Base-by-base conservation (phyloP, 2,113 vertebrate genomes). In the Sceloporus tristichus region DNA sequence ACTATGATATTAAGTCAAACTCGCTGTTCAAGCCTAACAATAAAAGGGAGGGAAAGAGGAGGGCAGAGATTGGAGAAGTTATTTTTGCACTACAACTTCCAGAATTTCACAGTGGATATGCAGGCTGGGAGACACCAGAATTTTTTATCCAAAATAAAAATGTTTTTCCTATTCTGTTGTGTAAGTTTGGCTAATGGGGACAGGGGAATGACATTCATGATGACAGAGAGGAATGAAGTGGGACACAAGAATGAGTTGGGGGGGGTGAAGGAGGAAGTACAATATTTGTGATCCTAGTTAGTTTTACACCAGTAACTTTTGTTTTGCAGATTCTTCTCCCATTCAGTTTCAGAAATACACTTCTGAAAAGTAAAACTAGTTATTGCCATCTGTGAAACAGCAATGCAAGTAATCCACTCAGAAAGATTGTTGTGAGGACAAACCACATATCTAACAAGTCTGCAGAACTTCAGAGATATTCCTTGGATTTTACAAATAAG, bases 401-500 rank as follows among this genome's bases (percentile, higher is more conserved):
- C 19, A 71, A 54, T 70, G 11, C 19, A 48, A 40, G 38, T 53
- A 21, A 48, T 62, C 13, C 21, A 53, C 25, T 7, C 18, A 10
- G 53, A 42, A 71, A 3, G 27, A 8, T 18, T 83, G 9, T 53
- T 71, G 1, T 53, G 27, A n/a, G 68, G 82, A n/a, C 66, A 70
- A 70, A 48, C 23, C 38, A 19, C 9, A 71, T 53, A 54, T 53
- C 2, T 5, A 56, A 68, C 11, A 11, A 1, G 29, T 16, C 66
- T 34, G 25, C 48, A 18, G 34, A 70, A 48, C 13, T 9, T 56
- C 10, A 74, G 29, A 92, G 88, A 92, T 92, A 92, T 92, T 84
- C 85, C 92, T 85, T 90, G 94, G 92, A 82, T 93, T 90, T 92
- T 94, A 95, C 91, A 91, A 90, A 2, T 71, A 79, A 92, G 92